Percentiles rank a stretch among this genome's conserved stretches.
These are phyloP conservation scores for Deilephila elpenor DNA, from an alignment of 2,888 invertebrate species.

Conservation along the genomic window DNA sequence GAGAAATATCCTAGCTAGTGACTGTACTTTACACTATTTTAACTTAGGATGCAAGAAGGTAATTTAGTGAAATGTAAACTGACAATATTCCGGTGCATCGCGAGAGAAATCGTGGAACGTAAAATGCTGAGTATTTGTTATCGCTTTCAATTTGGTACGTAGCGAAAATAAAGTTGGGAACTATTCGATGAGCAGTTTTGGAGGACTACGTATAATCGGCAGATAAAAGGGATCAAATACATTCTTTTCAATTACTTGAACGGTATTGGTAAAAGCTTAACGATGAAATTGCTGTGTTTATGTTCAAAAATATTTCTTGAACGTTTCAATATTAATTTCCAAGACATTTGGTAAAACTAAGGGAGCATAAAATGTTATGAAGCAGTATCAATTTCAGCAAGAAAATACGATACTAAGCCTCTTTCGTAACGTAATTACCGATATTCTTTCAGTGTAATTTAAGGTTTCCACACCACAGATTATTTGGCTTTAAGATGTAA, in stretches of 20 bases:
- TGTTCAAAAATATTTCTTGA: background rate
- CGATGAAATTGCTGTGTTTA: background rate
- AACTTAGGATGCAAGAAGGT: conserved; percentile 29
- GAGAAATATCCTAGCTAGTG: background rate
- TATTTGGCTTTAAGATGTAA: background rate
- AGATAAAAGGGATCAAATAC: background rate
- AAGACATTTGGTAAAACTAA: background rate
- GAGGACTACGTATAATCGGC: background rate
- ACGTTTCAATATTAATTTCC: background rate
- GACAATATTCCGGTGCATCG: conserved; percentile 20
- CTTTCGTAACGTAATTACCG: background rate
- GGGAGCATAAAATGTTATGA: conserved; percentile 4
- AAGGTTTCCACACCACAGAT: conserved; percentile 1
- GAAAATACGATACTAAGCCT: background rate
- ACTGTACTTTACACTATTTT: conserved; percentile 2
- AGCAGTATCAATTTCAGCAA: conserved; percentile 2
- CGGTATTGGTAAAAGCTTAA: background rate
- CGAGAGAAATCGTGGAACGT: background rate
- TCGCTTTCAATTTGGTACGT: conserved; percentile 21
- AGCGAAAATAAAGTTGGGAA: conserved; percentile 6
- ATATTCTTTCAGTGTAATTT: background rate
- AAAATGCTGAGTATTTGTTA: conserved; percentile 20
- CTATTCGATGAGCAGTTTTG: conserved; percentile 9
- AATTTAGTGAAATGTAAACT: conserved; percentile 10
- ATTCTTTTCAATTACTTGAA: background rate